These are phyloP conservation scores for Rhagophthalmus giganteus DNA, from an alignment of 2,888 invertebrate species.

Conservation along the genomic window DNA sequence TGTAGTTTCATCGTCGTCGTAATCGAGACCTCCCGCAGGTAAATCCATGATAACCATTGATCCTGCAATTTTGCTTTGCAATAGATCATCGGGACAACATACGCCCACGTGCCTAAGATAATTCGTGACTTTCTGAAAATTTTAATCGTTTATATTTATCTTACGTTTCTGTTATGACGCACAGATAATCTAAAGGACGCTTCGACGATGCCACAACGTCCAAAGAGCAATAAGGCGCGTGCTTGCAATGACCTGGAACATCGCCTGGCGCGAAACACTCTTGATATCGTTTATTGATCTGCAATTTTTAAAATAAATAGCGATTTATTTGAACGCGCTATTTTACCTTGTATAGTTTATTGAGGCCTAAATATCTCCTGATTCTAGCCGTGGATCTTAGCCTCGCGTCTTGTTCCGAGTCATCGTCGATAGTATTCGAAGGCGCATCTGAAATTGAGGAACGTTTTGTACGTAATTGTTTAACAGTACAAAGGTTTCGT, in stretches of 20 bases:
- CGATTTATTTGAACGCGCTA: not conserved
- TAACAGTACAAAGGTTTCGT: too few relatives aligned
- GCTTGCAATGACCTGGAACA: constrained; percentile 68
- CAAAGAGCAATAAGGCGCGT: constrained; percentile 62
- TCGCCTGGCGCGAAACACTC: constrained; percentile 63
- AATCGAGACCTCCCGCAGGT: constrained; percentile 60
- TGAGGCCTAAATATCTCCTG: not conserved
- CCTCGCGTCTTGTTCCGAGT: not conserved
- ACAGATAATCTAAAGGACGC: constrained; percentile 67
- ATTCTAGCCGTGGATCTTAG: not conserved
- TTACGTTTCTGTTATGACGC: constrained; percentile 69
- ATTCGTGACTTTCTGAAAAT: too few relatives aligned
- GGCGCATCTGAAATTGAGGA: too few relatives aligned
- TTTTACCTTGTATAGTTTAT: not conserved
- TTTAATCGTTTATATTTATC: too few relatives aligned
- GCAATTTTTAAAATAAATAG: constrained; percentile 21
- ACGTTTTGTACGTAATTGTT: too few relatives aligned
- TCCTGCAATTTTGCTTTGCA: constrained; percentile 46
- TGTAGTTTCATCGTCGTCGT: constrained; percentile 50
- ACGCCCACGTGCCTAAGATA: constrained; percentile 71
- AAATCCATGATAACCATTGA: constrained; percentile 53
- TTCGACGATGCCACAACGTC: constrained; percentile 57
- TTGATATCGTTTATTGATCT: constrained; percentile 66
- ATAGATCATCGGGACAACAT: constrained; percentile 68
- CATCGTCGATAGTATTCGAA: not conserved